These are phyloP conservation scores for Rhamnusium bicolor DNA, from an alignment of 2,888 invertebrate species.

Conservation along the genomic window DNA sequence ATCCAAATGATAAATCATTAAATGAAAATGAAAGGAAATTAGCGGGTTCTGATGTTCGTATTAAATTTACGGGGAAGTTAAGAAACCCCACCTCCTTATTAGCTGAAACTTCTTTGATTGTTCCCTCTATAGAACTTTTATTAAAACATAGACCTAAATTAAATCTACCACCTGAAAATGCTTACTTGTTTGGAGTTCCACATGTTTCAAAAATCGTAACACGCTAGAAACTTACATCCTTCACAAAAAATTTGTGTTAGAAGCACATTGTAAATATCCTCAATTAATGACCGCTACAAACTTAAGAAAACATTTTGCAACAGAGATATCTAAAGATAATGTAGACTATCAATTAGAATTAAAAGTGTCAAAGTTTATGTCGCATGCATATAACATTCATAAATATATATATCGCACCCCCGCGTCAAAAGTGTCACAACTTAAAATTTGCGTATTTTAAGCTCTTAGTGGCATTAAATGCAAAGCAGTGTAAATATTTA, in stretches of 20 bases:
- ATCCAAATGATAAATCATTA: background rate
- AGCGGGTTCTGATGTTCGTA: constrained; percentile 20
- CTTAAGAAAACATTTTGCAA: constrained; percentile 33
- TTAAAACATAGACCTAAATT: constrained; percentile 14
- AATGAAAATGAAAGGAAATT: constrained; percentile 12
- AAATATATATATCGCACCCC: constrained; percentile 24
- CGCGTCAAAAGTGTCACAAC: no score
- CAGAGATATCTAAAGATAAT: constrained; percentile 21
- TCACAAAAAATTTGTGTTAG: constrained; percentile 27
- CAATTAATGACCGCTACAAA: constrained; percentile 16
- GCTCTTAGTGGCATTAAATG: no score
- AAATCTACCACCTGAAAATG: constrained; percentile 19
- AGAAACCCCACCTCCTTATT: constrained; percentile 20
- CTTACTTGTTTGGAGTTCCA: constrained; percentile 24
- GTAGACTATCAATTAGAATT: background rate
- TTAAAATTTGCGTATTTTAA: no score
- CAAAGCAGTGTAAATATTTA: no score
- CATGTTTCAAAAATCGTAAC: constrained; percentile 22
- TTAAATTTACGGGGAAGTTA: constrained; percentile 15
- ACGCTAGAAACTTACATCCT: constrained; percentile 25
- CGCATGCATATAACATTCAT: constrained; percentile 27
- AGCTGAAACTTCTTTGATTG: background rate
- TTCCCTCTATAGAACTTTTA: constrained; percentile 1
- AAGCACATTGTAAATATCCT: constrained; percentile 20
- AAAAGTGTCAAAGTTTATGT: constrained; percentile 17